phyloP scores from a whole-genome alignment of 2,113 vertebrate genomes.

The Dolichallabes microphthalmus region DNA sequence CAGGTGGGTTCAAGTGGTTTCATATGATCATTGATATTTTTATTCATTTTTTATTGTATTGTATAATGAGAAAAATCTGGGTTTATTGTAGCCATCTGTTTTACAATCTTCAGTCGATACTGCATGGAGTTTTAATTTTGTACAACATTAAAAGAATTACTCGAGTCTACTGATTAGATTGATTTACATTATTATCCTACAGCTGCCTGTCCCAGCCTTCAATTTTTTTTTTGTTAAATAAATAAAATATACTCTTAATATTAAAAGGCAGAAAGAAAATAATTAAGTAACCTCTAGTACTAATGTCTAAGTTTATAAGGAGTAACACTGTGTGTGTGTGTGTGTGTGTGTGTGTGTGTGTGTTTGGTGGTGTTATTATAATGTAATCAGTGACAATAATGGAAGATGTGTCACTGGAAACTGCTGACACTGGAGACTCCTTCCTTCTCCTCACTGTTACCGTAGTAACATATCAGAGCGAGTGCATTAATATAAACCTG shows the following conservation, averaged over 20 bases:
- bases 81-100: not conserved
- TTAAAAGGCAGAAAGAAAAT: not conserved
- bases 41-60: not conserved
- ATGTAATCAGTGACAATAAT: not conserved
- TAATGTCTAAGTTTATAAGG: not conserved
- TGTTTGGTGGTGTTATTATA: not conserved
- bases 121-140: not conserved
- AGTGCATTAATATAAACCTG: not conserved
- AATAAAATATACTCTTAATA: not conserved
- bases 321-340: not conserved
- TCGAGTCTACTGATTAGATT: not conserved
- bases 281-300: not conserved
- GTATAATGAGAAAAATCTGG: not conserved
- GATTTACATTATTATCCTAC: not conserved
- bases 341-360: no score
- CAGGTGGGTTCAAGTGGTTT: conserved; percentile 15
- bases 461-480: not conserved
- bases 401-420: not conserved
- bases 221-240: not conserved
- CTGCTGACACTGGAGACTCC: not conserved
- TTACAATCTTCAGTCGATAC: not conserved
- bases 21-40: not conserved
- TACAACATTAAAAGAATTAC: not conserved
- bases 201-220: not conserved
- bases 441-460: not conserved